These are phyloP conservation scores for Phaedon cochleariae DNA, from an alignment of 2,888 invertebrate species.

Conservation along the genomic window DNA sequence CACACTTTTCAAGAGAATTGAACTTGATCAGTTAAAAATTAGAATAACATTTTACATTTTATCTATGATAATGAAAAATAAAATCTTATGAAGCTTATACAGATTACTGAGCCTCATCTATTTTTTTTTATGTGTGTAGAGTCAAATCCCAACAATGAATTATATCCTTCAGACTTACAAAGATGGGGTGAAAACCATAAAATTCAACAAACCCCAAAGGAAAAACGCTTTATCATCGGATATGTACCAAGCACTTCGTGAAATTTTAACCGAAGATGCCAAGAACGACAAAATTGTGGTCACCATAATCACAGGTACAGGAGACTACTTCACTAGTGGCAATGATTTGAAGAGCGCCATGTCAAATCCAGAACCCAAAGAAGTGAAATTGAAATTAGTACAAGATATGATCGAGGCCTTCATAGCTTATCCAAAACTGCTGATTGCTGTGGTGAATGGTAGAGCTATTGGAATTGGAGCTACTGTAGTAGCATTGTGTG, in stretches of 20 bases:
- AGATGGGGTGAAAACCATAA: conserved; percentile 68
- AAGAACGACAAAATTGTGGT: conserved; percentile 72
- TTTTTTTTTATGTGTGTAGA: no score
- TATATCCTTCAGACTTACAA: conserved; percentile 38
- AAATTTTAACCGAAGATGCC: conserved; percentile 74
- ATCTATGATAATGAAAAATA: no score
- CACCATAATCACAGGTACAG: conserved; percentile 81
- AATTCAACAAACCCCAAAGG: conserved; percentile 78
- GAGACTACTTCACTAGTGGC: conserved; percentile 86
- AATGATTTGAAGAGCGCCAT: conserved; percentile 70
- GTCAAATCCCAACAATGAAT: conserved; percentile 5
- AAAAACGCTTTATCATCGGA: conserved; percentile 79
- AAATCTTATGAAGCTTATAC: no score
- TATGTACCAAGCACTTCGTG: conserved; percentile 74
- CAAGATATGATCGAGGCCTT: conserved; percentile 74
- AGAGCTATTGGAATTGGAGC: conserved; percentile 92
- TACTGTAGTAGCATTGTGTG: conserved; percentile 86
- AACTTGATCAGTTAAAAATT: no score
- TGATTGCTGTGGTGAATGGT: conserved; percentile 91
- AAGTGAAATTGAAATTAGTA: conserved; percentile 27
- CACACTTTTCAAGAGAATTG: no score
- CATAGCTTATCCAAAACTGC: conserved; percentile 87
- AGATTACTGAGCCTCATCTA: no score
- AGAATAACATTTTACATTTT: no score
- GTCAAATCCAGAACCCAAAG: conserved; percentile 10